Evolutionary conservation across 2,797 vertebrate genomes (phyloP), one percentile per base, ranked within the genome.

Genomic region (Hydrophis major): DNA sequence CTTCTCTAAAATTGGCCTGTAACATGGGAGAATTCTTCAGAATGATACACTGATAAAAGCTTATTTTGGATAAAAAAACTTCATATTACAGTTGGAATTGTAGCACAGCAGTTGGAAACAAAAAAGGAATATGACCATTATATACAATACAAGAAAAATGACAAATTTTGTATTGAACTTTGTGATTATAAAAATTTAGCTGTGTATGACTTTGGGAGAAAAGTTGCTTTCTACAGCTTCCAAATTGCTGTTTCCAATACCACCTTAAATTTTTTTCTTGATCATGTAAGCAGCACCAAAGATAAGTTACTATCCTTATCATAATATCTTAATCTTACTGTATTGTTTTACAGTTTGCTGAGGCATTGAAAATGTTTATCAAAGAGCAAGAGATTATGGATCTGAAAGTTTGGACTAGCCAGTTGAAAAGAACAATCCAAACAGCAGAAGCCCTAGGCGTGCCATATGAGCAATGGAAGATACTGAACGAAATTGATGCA

Each of bases 381-480:
- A 98, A 98, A 63, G 98, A 99, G 93, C 99, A 99, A 94, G 97
- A 98, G n/a, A 98, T 99, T 86, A 98, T 97, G 0, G 98, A 99
- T 89, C 96, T 99, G 96, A 99, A 99, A 97, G 99, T 99, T 93
- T 99, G 99, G 99, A 99, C 99, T 0, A 99, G 99, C 96, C 99
- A 99, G 94, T 97, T 99, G 97, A 99, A 99, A 66, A 98, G 99
- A 95, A 99, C 99, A 1, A 99, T 99, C 97, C 99, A 99, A 98
- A 99, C 99, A 0, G 99, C 99, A 0, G 99, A 99, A 96, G 98
- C 98, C 87, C 97, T 99, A 47, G 98, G 98, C 0, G 98, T 99
- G 60, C 98, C 99, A 0, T 99, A 99, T 0, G 99, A 99, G 94
- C 99, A 99, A 97, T 99, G 99, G 99, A 99, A 99, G 96, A 99